Percentiles rank a stretch among this genome's conserved stretches.
phyloP scores from a whole-genome alignment of 1,140 invertebrate genomes.

The Solenopsis fugax region DNA sequence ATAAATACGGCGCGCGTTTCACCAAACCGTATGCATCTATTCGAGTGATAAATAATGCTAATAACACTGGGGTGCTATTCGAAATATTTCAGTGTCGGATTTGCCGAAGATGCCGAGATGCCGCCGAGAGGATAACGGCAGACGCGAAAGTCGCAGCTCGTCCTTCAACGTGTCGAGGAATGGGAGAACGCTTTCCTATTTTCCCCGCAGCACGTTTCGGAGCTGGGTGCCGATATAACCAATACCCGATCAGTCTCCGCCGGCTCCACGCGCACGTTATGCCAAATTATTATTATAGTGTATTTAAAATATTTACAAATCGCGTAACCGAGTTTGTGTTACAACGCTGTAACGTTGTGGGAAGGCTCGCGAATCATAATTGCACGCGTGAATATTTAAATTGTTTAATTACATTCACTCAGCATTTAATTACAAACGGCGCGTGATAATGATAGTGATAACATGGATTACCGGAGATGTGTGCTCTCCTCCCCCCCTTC shows the following conservation, averaged over 20 bases:
- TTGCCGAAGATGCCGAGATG: conserved; percentile 26
- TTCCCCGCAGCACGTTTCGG: neutral
- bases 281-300: neutral
- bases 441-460: conserved; percentile 33
- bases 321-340: conserved; percentile 22
- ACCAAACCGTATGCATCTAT: conserved; percentile 34
- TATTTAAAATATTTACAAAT: conserved; percentile 32
- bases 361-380: conserved; percentile 33
- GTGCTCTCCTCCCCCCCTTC: too few relatives aligned
- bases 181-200: neutral
- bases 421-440: conserved; percentile 51
- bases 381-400: conserved; percentile 58
- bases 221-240: neutral
- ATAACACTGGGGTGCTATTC: conserved; percentile 40
- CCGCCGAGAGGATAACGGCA: conserved; percentile 16
- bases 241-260: neutral
- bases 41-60: conserved; percentile 63
- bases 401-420: conserved; percentile 42
- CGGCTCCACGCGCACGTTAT: too few relatives aligned
- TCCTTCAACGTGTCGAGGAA: conserved; percentile 16
- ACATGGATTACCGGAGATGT: conserved; percentile 17
- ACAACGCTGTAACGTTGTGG: neutral
- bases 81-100: conserved; percentile 62
- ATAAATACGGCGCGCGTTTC: conserved; percentile 44
- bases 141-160: conserved; percentile 33